Base-by-base conservation (phyloP, 1,140 invertebrate species). In the Drosophila chauvacae region DNA sequence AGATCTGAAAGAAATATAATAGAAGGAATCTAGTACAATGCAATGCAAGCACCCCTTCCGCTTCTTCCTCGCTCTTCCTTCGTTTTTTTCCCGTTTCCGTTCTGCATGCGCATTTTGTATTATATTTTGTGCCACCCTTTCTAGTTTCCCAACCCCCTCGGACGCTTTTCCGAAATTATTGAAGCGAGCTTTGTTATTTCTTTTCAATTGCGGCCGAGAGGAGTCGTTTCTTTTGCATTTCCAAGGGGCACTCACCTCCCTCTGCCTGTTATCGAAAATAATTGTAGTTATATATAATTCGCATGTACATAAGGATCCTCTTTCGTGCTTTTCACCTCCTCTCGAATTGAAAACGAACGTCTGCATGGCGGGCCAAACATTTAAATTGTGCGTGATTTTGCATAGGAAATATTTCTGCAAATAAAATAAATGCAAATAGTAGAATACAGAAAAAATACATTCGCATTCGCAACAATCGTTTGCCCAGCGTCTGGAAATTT, bases 51-150 rank as follows among this genome's bases (percentile, higher is more conserved):
- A 33, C 68, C 63, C 58, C 37, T 75, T 80, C 64, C 59, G 58
- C 35, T 63, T 63, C 47, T 64, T 37, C 50, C 16, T 26, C 26
- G 35, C 20, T 48, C 45, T 57, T 59, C 64, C 44, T 45, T 26
- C 45, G 30, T 37, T 62, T 77, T 77, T 65, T 78, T 71, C 45
- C 61, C 61, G 61, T 69, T 80, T 80, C 76, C 77, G 69, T 80
- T 80, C 73, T 79, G 80, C 80, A 79, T 83, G 80, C 75, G 80
- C 80, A 83, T 83, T 83, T 83, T 83, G 75, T 76, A 82, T 78
- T 74, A 81, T 71, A 81, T 81, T 73, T 83, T 83, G 55, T 62
- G 65, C 61, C 69, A 64, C 45, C 70, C 61, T 64, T 73, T 41
- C 71, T 70, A 79, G 55, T 65, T 61, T 56, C 45, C 57, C 33